Evolutionary conservation across 2,888 invertebrate species (phyloP).

Genomic region (Drosophila meridiana): DNA sequence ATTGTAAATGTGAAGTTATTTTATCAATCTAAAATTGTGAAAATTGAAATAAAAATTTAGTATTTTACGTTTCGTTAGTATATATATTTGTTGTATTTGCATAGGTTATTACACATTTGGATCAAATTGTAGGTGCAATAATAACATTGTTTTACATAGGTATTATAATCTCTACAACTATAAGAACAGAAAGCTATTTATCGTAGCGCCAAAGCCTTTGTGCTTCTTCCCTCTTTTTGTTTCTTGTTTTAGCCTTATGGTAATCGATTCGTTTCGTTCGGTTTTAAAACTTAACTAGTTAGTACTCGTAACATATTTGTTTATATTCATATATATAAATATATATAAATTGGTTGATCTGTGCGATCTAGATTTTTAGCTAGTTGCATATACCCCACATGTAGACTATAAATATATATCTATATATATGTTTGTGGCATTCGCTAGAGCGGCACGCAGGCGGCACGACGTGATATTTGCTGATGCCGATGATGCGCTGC

Average conservation of each 20-base stretch:
- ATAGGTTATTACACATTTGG: constrained; percentile 50
- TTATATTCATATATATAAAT: constrained; percentile 7
- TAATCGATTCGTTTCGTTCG: constrained; percentile 39
- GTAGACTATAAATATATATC: not conserved
- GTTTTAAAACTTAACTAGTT: constrained; percentile 41
- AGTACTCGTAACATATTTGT: constrained; percentile 31
- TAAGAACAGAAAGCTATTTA: constrained; percentile 57
- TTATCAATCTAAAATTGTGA: not conserved
- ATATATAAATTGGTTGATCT: constrained; percentile 10
- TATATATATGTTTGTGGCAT: constrained; percentile 7
- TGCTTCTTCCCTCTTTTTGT: not conserved
- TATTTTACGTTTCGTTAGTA: constrained; percentile 4
- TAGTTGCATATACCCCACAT: constrained; percentile 12
- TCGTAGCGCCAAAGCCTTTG: constrained; percentile 42
- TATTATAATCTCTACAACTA: constrained; percentile 47
- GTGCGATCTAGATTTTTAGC: constrained; percentile 17
- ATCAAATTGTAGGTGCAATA: constrained; percentile 24
- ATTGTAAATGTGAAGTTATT: not conserved
- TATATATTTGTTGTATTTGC: constrained; percentile 28
- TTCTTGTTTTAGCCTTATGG: constrained; percentile 15
- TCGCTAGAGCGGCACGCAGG: constrained; percentile 54
- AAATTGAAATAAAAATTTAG: not conserved
- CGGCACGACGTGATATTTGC: constrained; percentile 32
- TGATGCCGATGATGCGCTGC: not conserved
- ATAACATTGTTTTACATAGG: constrained; percentile 48